Base-by-base conservation (phyloP, 2,888 invertebrate genomes). In the Apantesis nais region DNA sequence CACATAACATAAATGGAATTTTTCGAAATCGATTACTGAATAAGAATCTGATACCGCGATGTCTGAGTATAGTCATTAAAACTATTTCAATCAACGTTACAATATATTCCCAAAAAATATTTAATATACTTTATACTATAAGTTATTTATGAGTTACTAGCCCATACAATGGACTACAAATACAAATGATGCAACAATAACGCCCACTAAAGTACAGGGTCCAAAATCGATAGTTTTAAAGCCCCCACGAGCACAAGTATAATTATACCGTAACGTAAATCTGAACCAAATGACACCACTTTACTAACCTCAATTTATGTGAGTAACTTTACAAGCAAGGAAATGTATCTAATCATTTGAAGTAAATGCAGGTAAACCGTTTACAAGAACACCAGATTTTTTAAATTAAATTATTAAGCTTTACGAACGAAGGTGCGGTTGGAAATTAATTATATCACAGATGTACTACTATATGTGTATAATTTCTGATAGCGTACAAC, bases 241-340 rank as follows among this genome's bases (percentile, higher is more conserved):
- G 73, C 73, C 68, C 79, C 67, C 78, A 66, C 61, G 76, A 73
- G 82, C 70, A 67, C 68, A 67, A 75, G 74, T 78, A 78, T 77
- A 74, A 77, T 78, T 68, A 78, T 68, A 72, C 68, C 67, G 71
- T 65, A 73, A 74, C 75, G 72, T 71, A 78, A 79, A 74, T 77
- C 69, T 72, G 62, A 70, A 67, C 71, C 74, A 67, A 74, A 76
- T 73, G 68, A 72, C 70, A 37, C 73, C 68, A 37, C 67, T 74
- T 68, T 52, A 71, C 76, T 74, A 68, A 80, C 58, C 74, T 75
- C 61, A 77, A 77, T 75, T 80, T 76, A 81, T 78, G 76, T 68
- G 68, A 71, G 63, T 25, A 78, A 76, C 65, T 81, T 72, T 63
- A 66, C 64, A 70, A 76, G 62, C 70, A 67, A 74, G 58, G 44